Base-by-base conservation (phyloP, 1,140 invertebrate species). In the Atta cephalotes region DNA sequence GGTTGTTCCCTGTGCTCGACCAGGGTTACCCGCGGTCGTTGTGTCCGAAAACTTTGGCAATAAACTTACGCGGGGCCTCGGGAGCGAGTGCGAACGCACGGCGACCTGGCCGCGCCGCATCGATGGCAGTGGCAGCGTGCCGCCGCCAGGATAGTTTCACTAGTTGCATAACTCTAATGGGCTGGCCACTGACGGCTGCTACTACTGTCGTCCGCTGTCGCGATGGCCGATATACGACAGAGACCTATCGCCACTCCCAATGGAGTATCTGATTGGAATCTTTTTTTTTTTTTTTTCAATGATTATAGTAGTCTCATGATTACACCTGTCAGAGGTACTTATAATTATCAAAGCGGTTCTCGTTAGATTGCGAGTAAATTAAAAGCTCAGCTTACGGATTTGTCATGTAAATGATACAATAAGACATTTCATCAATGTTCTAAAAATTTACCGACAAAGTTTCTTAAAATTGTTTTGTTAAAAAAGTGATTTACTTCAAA, bases 41-140 rank as follows among this genome's bases (percentile, higher is more conserved):
- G 95, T 94, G 92, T 94, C 94, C 93, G 92, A 95, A 95, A 95
- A 94, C 94, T 95, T 95, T 95, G 95, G 95, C 95, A 95, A 95
- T 95, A 95, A 95, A 95, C 94, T 95, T 94, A 94, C 92, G 93
- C 93, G 53, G 82, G 88, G 88, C 92, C 93, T 90, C 91, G 91
- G 87, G 89, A 72, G 63, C 80, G 53, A 72, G 49, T 35, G 80
- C 65, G 63, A 80, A 28, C 70, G 53, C 62, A 74, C 60, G 45
- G 74, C 35, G 82, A 85, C 74, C 82, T 85, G 76, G 82, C 81
- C 66, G 58, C 66, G 31, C 63, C 77, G 78, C 60, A 49, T 63
- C 77, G 85, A 74, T 76, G 65, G 78, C 71, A 71, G 70, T 80
- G 74, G 76, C 51, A 70, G 16, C 39, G 79, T 51, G 51, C 31